phyloP scores from a whole-genome alignment of 2,888 invertebrate genomes.

The Flexamia atlantica region DNA sequence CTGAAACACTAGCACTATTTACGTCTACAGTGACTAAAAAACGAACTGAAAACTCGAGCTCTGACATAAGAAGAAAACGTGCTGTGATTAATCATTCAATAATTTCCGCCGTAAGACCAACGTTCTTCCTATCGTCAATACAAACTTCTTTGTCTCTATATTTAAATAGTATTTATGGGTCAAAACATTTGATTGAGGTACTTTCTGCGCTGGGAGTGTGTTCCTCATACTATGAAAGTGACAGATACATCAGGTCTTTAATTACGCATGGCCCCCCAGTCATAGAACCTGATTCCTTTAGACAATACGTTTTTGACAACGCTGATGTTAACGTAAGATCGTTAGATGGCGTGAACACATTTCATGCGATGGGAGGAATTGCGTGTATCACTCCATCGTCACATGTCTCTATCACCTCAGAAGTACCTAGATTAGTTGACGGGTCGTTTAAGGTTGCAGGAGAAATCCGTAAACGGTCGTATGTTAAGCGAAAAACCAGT shows the following conservation, averaged over 20 bases:
- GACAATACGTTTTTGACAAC: slow-evolving; percentile 32
- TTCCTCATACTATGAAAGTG: not conserved
- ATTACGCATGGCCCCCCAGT: not conserved
- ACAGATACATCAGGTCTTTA: slow-evolving; percentile 3
- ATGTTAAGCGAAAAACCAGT: slow-evolving; percentile 25
- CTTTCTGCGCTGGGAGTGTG: not conserved
- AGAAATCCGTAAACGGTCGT: slow-evolving; percentile 1
- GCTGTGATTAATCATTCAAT: not conserved
- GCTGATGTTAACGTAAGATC: slow-evolving; percentile 4
- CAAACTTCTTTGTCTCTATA: slow-evolving; percentile 1
- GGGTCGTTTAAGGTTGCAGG: not conserved
- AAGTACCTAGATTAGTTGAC: slow-evolving; percentile 13
- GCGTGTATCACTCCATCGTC: slow-evolving; percentile 30
- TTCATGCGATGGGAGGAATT: slow-evolving; percentile 42
- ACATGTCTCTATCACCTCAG: not conserved
- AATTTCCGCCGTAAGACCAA: slow-evolving; percentile 1
- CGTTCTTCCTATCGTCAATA: not conserved
- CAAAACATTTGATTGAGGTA: slow-evolving; percentile 22
- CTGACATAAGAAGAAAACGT: no score
- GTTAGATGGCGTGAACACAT: slow-evolving; percentile 27
- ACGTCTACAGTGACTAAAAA: no score
- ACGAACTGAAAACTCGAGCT: no score
- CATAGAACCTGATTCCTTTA: not conserved
- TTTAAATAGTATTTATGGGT: slow-evolving; percentile 18
- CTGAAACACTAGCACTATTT: no score